Evolutionary conservation across 2,797 vertebrate genomes (phyloP), one percentile per base, ranked within the genome.

Genomic region (Rhinella marina): DNA sequence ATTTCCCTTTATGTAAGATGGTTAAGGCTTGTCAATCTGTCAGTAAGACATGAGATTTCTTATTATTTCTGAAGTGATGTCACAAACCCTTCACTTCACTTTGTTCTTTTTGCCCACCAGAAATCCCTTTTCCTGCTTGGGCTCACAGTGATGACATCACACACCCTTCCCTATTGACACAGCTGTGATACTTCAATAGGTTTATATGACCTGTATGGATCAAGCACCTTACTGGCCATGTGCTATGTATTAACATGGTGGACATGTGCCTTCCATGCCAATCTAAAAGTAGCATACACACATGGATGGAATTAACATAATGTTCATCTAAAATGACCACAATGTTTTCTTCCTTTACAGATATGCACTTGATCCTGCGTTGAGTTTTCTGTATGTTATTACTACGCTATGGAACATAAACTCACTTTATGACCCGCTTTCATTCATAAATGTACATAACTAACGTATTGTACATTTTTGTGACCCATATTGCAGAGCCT

Each of bases 131-230:
- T 85, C 73, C 73, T 85, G 57, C 57, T 61, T 29, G 41, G 83
- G 83, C 57, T 77, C 83, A 62, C 48, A 85, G 64, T 85, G 84
- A 76, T 78, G 72, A 78, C 81, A 83, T 83, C 73, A 85, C 84
- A 32, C 5, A 78, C 73, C 41, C 21, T 62, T 85, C 21, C 52
- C 73, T 85, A 85, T 85, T 85, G 84, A 85, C 73, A 85, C 84
- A 85, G 84, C 77, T 85, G 84, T 85, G 72, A 85, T 76, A 77
- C 72, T 85, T 78, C 73, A 78, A 64, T 85, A 48, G 72, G 25
- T 52, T 19, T 66, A 12, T 54, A 77, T 77, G 41, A 32, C 73
- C 62, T 64, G 23, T 21, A 48, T 50, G 48, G 73, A 85, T 85
- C 59, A 77, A 61, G 59, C 57, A 78, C 75, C 27, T 66, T 29